Evolutionary conservation across 2,113 vertebrate genomes (phyloP).

Genomic region (Desmodus rotundus): DNA sequence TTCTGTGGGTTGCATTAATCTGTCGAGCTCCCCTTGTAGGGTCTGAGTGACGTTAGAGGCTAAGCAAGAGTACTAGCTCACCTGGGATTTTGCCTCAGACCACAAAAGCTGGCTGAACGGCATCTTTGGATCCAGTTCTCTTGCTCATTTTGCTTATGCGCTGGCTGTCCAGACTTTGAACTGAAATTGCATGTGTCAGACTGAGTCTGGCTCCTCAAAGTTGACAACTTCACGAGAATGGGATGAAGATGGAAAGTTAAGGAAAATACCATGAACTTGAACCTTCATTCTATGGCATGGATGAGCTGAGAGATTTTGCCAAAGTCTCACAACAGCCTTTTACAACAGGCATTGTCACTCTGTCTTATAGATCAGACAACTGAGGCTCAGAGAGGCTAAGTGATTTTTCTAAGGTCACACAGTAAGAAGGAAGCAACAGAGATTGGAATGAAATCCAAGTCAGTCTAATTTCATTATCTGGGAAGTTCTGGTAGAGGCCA

Average conservation of each 20-base stretch:
- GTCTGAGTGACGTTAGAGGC: not conserved
- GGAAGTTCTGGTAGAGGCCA: not conserved
- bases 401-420: not conserved
- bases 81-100: not conserved
- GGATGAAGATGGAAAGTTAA: not conserved
- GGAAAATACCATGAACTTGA: not conserved
- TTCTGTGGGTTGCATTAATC: not conserved
- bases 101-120: not conserved
- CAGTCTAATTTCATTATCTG: constrained; percentile 11
- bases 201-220: not conserved
- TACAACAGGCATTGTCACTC: not conserved
- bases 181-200: not conserved
- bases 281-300: not conserved
- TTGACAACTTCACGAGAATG: not conserved
- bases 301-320: not conserved
- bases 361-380: not conserved
- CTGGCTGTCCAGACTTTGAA: not conserved
- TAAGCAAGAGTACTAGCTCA: not conserved
- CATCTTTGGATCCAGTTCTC: not conserved
- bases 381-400: not conserved
- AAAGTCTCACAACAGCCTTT: not conserved
- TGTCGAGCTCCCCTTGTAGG: not conserved
- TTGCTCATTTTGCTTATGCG: not conserved
- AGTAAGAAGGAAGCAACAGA: not conserved
- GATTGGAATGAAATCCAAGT: not conserved